Percentiles rank a stretch among this genome's conserved stretches.
Evolutionary conservation across 2,888 invertebrate species (phyloP).

Genomic region (Alentia gelatinosa): DNA sequence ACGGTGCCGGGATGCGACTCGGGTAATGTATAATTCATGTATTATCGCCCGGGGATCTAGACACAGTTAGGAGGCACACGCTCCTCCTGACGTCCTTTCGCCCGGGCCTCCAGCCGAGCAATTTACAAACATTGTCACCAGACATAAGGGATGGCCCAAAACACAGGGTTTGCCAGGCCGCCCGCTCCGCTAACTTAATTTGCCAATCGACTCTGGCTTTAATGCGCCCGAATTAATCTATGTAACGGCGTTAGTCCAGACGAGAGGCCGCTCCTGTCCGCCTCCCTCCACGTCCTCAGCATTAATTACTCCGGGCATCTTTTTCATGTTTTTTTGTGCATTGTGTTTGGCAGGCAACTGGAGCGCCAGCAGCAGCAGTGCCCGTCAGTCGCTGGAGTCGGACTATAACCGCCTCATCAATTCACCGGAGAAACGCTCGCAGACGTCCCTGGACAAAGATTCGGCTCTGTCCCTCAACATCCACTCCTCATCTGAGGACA

Average conservation of each 20-base stretch:
- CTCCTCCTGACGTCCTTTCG: neutral
- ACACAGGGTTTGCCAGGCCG: neutral
- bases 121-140: slow-evolving; percentile 2
- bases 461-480: slow-evolving; percentile 71
- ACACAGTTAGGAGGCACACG: neutral
- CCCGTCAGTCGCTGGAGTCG: slow-evolving; percentile 82
- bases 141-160: neutral
- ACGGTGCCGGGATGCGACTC: neutral
- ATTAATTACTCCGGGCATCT: neutral
- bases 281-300: no score
- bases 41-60: neutral
- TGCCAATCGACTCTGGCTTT: neutral
- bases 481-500: slow-evolving; percentile 56
- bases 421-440: slow-evolving; percentile 69
- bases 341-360: slow-evolving; percentile 89
- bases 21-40: neutral
- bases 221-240: neutral
- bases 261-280: neutral
- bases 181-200: neutral
- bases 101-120: neutral
- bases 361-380: slow-evolving; percentile 92
- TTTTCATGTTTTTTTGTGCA: no score
- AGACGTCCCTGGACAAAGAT: slow-evolving; percentile 79
- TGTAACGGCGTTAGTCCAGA: neutral
- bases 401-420: slow-evolving; percentile 81